These are phyloP conservation scores for Onthophagus taurus DNA, from an alignment of 1,140 invertebrate species.

Conservation along the genomic window DNA sequence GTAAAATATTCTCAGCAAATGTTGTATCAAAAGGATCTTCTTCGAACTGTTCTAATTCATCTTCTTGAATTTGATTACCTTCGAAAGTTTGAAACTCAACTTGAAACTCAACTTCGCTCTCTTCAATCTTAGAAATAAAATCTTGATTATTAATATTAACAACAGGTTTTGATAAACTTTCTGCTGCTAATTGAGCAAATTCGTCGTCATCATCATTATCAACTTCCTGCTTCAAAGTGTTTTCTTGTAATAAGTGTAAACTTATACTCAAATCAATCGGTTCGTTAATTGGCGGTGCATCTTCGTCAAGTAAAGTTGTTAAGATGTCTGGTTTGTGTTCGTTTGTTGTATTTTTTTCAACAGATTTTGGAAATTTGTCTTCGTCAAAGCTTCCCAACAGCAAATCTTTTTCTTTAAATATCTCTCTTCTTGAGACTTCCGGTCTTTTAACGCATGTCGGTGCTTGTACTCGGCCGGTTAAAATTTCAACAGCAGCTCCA, in stretches of 20 bases:
- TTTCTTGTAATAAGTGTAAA: conserved; percentile 29
- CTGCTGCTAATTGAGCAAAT: conserved; percentile 62
- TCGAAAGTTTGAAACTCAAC: too few species aligned
- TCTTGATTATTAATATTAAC: conserved; percentile 23
- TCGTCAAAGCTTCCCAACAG: conserved; percentile 59
- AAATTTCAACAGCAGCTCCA: conserved; percentile 73
- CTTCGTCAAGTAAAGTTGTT: conserved; percentile 65
- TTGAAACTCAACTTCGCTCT: too few species aligned
- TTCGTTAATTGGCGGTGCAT: conserved; percentile 50
- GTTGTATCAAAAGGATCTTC: conserved; percentile 80
- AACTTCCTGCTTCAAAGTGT: conserved; percentile 5
- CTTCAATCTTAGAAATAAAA: too few species aligned
- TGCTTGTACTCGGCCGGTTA: conserved; percentile 68
- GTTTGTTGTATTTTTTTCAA: not conserved
- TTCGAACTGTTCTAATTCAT: conserved; percentile 31
- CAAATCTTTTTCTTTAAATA: conserved; percentile 50
- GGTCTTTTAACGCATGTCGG: conserved; percentile 46
- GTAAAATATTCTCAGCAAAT: conserved; percentile 67
- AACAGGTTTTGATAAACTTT: conserved; percentile 50
- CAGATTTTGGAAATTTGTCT: not conserved
- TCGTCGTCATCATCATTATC: conserved; percentile 56
- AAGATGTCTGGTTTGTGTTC: conserved; percentile 35
- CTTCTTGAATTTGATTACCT: conserved; percentile 9
- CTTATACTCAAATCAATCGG: conserved; percentile 54
- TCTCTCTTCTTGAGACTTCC: conserved; percentile 41